These are phyloP conservation scores for Cryptocephalus primarius DNA, from an alignment of 2,888 invertebrate species.

Conservation along the genomic window DNA sequence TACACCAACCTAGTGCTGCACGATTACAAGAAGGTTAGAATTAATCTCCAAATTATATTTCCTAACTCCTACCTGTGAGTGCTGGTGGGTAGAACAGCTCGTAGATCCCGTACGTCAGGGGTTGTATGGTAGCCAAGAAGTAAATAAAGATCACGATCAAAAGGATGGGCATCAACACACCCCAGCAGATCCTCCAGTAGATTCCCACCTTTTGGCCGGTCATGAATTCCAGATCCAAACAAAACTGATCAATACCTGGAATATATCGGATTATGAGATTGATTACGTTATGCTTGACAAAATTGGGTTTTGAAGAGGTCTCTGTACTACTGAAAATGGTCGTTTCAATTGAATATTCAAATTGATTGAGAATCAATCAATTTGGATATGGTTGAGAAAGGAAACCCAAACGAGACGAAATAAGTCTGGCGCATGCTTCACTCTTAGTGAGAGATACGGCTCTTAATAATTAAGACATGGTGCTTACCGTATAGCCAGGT, in stretches of 20 bases:
- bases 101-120: slow-evolving; percentile 45
- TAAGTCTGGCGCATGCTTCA: no score
- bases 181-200: slow-evolving; percentile 78
- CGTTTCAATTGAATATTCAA: no score
- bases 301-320: no score
- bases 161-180: slow-evolving; percentile 57
- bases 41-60: neutral
- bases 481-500: slow-evolving; percentile 48
- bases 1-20: slow-evolving; percentile 44
- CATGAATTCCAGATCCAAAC: slow-evolving; percentile 73
- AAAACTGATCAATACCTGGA: slow-evolving; percentile 50
- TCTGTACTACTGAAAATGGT: no score
- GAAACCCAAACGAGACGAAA: no score
- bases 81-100: slow-evolving; percentile 35
- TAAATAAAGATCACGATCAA: slow-evolving; percentile 63
- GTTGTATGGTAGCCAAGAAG: slow-evolving; percentile 50
- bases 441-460: no score
- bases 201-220: slow-evolving; percentile 52
- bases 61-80: slow-evolving; percentile 8
- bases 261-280: slow-evolving; percentile 1
- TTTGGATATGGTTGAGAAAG: no score
- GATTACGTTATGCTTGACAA: no score
- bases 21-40: neutral
- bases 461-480: no score
- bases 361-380: no score